phyloP scores from a whole-genome alignment of 37 sponge, comb jelly and placozoan species.

The Theonella swinhoei region DNA sequence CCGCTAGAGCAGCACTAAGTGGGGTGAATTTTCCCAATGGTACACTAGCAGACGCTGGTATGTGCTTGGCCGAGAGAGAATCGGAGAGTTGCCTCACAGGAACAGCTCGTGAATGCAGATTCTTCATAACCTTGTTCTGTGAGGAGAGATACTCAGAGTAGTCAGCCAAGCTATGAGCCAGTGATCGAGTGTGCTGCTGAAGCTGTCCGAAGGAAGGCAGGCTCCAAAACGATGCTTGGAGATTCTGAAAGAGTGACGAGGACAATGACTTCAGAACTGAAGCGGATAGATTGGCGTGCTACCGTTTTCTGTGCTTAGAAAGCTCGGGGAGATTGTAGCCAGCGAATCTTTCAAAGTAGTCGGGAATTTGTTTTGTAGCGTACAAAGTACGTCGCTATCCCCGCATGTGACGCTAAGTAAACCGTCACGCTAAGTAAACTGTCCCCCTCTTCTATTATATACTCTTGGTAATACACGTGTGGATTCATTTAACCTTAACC shows the following conservation, averaged over 20 bases:
- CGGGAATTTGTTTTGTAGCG: too few species aligned
- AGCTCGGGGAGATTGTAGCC: slow-evolving; percentile 38
- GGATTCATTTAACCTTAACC: too few species aligned
- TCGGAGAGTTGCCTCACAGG: slow-evolving; percentile 21
- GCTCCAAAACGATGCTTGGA: slow-evolving; percentile 27
- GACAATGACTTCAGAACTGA: slow-evolving; percentile 8
- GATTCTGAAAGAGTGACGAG: not conserved
- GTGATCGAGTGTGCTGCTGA: slow-evolving; percentile 2
- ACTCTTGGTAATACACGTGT: too few species aligned
- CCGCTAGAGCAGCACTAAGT: not conserved
- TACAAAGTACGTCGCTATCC: too few species aligned
- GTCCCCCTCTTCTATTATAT: too few species aligned
- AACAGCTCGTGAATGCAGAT: not conserved
- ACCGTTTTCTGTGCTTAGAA: slow-evolving; percentile 34
- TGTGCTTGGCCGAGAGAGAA: not conserved
- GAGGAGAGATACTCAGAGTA: slow-evolving; percentile 32
- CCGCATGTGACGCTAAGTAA: too few species aligned
- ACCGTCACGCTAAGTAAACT: too few species aligned
- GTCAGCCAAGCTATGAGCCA: slow-evolving; percentile 5
- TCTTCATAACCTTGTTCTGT: slow-evolving; percentile 31
- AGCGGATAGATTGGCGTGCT: not conserved
- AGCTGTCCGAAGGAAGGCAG: not conserved
- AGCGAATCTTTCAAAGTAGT: slow-evolving; percentile 5
- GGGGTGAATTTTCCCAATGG: not conserved
- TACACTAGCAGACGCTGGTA: slow-evolving; percentile 4